Conservation (phyloP, 1,140 invertebrate species). For the Caenorhabditis latens region DNA sequence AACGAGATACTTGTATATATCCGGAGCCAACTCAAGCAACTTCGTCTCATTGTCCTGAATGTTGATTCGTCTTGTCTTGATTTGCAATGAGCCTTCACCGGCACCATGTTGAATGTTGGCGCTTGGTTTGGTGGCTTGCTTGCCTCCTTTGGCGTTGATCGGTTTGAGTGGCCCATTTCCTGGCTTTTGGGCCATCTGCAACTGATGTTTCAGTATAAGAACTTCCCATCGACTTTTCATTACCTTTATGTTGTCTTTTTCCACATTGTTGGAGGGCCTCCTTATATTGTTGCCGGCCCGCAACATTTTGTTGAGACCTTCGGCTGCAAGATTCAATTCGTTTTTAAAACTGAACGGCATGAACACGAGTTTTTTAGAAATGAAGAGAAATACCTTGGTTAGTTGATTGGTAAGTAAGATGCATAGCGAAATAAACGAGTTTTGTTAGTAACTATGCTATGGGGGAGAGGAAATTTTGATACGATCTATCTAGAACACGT, state of each 20-base stretch:
- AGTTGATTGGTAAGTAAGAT: slow-evolving; percentile 44
- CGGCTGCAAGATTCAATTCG: slow-evolving; percentile 39
- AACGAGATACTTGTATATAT: slow-evolving; percentile 57
- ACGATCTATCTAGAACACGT: slow-evolving; percentile 5
- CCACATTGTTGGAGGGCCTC: slow-evolving; percentile 45
- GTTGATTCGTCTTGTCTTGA: not conserved
- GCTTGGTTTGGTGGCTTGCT: not conserved
- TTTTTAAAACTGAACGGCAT: slow-evolving; percentile 9
- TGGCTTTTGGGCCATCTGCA: not conserved
- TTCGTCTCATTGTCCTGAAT: slow-evolving; percentile 9
- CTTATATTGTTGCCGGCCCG: slow-evolving; percentile 33
- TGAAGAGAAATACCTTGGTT: slow-evolving; percentile 24
- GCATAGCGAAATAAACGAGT: not conserved
- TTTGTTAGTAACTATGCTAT: not conserved
- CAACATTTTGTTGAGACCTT: slow-evolving; percentile 29
- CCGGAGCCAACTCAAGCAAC: not conserved
- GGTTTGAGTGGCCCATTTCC: slow-evolving; percentile 21
- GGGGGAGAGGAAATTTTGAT: not conserved
- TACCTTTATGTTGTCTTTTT: slow-evolving; percentile 1
- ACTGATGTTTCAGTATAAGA: not conserved
- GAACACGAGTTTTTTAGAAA: not conserved
- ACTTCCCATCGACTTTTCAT: not conserved
- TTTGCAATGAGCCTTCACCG: not conserved
- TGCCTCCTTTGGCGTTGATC: not conserved
- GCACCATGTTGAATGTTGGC: not conserved